Evolutionary conservation across 2,888 invertebrate species (phyloP).

Genomic region (Lepidocyrtinus sp.): DNA sequence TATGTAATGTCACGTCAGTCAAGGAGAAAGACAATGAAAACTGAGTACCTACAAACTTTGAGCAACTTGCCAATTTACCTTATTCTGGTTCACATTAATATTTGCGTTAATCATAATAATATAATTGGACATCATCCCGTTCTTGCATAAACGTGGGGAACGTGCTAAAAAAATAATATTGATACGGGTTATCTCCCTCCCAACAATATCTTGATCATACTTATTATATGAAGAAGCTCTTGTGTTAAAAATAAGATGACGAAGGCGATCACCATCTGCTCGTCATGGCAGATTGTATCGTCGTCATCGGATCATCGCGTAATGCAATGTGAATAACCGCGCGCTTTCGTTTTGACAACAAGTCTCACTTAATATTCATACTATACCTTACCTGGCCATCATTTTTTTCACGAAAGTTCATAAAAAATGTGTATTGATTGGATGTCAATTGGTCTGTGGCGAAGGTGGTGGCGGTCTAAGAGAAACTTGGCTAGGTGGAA

Average conservation of each 20-base stretch:
- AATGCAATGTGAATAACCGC: constrained; percentile 15
- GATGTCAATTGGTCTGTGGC: constrained; percentile 20
- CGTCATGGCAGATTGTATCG: not conserved
- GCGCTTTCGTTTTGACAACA: not conserved
- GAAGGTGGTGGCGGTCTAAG: not conserved
- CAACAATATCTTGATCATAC: too few species aligned
- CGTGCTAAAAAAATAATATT: constrained; percentile 17
- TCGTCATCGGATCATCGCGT: too few species aligned
- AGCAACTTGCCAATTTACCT: not conserved
- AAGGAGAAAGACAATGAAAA: too few species aligned
- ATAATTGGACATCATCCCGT: not conserved
- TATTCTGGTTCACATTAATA: too few species aligned
- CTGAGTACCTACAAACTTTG: too few species aligned
- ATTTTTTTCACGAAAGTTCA: not conserved
- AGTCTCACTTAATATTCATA: not conserved
- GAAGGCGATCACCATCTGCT: constrained; percentile 29
- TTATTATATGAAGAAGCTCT: too few species aligned
- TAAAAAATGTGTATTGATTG: constrained; percentile 6
- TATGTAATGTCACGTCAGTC: too few species aligned
- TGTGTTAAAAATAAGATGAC: not conserved
- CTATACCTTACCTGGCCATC: not conserved
- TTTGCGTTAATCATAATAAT: not conserved
- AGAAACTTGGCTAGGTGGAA: not conserved
- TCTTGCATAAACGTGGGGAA: constrained; percentile 8
- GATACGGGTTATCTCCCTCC: constrained; percentile 1